Evolutionary conservation across 2,797 vertebrate genomes (phyloP), one percentile per base, ranked within the genome.

Genomic region (Microchirus variegatus): DNA sequence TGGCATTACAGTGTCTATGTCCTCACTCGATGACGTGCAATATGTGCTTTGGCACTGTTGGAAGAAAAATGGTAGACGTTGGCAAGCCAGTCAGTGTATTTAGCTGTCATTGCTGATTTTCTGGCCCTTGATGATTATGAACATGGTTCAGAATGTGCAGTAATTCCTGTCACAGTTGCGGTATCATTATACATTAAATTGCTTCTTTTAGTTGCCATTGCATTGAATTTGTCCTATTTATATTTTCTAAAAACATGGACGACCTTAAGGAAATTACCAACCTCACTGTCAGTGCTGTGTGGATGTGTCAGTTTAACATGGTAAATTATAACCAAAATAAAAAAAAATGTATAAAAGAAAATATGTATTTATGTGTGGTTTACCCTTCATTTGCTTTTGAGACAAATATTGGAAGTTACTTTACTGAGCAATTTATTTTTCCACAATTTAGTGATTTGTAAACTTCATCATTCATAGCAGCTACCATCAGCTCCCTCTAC

Each of bases 71-170:
- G 71, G 77, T 75, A 79, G 80, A 67, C 55, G 73, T 73, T 89
- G 86, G 84, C 78, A 81, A 63, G 72, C 69, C 40, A n/a, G 15
- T 40, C 35, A 17, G 11, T 63, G 62, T 63, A 81, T 89, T 83
- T 83, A 87, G 73, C 81, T 84, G 87, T 85, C 87, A 76, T 36
- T 52, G 69, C 74, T 75, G 69, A 89, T 90, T 89, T 86, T 84
- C 83, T 80, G 79, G 82, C 48, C 67, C 70, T 52, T 69, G 75
- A 80, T 82, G 76, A 82, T 77, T 82, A 89, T 66, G 68, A 82
- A 77, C 60, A 26, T 3, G 36, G 71, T 53, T 78, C 75, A 65
- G 73, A 63, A 68, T 77, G 61, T 59, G 71, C 70, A 66, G 67
- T 71, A 69, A 80, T 73, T 79, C 69, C 64, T 68, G 74, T 75